Conservation (phyloP, 1,140 invertebrate genomes). For the Drosophila teissieri region DNA sequence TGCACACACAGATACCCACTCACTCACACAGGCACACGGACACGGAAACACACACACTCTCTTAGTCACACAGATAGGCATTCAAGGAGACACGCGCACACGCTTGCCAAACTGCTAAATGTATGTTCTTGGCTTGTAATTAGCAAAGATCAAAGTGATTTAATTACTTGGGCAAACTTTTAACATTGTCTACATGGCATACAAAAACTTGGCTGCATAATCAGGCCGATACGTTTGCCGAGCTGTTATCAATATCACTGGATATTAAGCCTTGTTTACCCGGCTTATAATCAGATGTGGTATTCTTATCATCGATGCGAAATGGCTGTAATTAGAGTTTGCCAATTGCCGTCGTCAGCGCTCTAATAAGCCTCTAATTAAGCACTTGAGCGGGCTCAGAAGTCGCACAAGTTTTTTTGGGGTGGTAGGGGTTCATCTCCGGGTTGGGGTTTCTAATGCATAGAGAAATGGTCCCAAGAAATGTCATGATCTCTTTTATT, state of each 20-base stretch:
- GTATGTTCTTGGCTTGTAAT: conserved; percentile 73
- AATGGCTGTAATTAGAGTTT: conserved; percentile 78
- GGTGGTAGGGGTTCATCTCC: too few relatives aligned
- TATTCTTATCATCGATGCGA: conserved; percentile 72
- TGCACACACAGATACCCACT: conserved; percentile 22
- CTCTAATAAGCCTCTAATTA: conserved; percentile 74
- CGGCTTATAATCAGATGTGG: conserved; percentile 39
- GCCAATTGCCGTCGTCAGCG: conserved; percentile 53
- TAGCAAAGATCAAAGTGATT: conserved; percentile 83
- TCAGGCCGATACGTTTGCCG: conserved; percentile 50
- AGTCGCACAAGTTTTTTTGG: background rate
- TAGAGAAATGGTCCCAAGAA: background rate
- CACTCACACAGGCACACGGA: background rate
- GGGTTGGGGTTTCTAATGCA: too few relatives aligned
- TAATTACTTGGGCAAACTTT: conserved; percentile 81
- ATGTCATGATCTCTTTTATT: background rate
- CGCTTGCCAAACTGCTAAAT: conserved; percentile 40
- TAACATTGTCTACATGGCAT: conserved; percentile 80
- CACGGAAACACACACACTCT: background rate
- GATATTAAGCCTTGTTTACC: conserved; percentile 39
- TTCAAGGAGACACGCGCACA: conserved; percentile 21
- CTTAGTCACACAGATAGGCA: background rate
- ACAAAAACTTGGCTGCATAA: conserved; percentile 73
- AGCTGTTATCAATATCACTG: conserved; percentile 48
- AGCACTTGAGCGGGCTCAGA: conserved; percentile 9